phyloP scores from a whole-genome alignment of 2,888 invertebrate species.

The Thumatha senex region DNA sequence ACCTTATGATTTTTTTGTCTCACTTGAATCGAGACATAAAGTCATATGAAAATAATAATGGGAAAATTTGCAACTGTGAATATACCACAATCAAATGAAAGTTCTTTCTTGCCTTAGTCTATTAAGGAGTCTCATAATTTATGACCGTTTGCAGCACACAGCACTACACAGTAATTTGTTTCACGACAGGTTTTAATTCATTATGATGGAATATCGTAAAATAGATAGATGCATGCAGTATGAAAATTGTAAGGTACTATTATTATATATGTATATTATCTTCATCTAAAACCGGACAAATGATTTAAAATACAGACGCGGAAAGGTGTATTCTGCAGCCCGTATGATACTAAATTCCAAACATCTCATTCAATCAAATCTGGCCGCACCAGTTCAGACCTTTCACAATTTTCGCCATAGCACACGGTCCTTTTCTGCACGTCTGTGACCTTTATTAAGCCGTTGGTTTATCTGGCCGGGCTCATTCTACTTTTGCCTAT shows the following conservation, averaged over 20 bases:
- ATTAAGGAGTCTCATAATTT: constrained; percentile 52
- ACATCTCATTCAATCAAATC: too few species aligned
- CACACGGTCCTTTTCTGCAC: too few species aligned
- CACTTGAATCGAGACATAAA: not conserved
- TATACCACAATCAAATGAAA: constrained; percentile 24
- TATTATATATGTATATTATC: constrained; percentile 6
- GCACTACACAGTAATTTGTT: constrained; percentile 44
- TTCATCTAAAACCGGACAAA: too few species aligned
- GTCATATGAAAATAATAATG: constrained; percentile 33
- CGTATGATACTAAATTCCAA: too few species aligned
- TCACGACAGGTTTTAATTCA: constrained; percentile 43
- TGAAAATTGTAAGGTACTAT: constrained; percentile 24
- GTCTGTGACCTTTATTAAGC: too few species aligned
- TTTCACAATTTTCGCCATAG: too few species aligned
- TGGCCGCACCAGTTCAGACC: too few species aligned
- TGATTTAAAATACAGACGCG: too few species aligned
- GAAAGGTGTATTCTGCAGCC: too few species aligned
- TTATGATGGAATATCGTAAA: constrained; percentile 24
- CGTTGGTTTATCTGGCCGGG: too few species aligned
- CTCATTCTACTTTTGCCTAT: too few species aligned
- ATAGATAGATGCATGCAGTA: constrained; percentile 25
- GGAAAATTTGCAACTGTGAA: constrained; percentile 51
- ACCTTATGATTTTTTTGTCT: too few species aligned
- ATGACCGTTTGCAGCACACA: constrained; percentile 47
- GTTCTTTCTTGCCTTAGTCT: constrained; percentile 26